phyloP scores from a whole-genome alignment of 2,888 invertebrate genomes.

The Pantelozetes paolii region DNA sequence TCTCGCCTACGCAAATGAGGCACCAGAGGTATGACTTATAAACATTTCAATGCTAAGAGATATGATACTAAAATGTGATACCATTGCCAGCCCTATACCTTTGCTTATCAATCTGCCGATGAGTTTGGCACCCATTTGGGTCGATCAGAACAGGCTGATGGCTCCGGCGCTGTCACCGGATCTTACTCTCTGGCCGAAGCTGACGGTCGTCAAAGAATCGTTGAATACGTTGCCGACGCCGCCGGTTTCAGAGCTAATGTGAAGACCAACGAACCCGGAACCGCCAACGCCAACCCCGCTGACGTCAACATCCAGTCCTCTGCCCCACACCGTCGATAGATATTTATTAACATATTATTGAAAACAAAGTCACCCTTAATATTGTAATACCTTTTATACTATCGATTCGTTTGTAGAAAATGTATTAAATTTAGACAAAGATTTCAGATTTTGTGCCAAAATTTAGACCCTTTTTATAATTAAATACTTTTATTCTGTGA shows the following conservation, averaged over 20 bases:
- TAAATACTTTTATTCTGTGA: neutral
- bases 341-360: neutral
- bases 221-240: slow-evolving; percentile 47
- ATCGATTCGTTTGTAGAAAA: too few relatives aligned
- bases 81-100: slow-evolving; percentile 10
- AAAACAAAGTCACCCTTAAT: neutral
- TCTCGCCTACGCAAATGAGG: neutral
- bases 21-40: neutral
- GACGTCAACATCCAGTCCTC: slow-evolving; percentile 44
- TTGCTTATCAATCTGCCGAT: neutral
- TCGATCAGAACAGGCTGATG: slow-evolving; percentile 45
- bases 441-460: neutral
- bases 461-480: neutral
- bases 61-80: neutral
- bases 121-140: slow-evolving; percentile 43
- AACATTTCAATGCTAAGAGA: neutral
- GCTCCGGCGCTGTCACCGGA: slow-evolving; percentile 45
- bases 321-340: slow-evolving; percentile 35
- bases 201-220: slow-evolving; percentile 45
- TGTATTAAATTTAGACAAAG: too few relatives aligned
- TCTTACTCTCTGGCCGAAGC: slow-evolving; percentile 46
- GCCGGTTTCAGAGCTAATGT: slow-evolving; percentile 46
- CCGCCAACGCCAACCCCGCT: slow-evolving; percentile 45
- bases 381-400: neutral
- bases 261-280: slow-evolving; percentile 47